Conservation (phyloP, 1,140 invertebrate species). For the Meloidogyne exigua region DNA sequence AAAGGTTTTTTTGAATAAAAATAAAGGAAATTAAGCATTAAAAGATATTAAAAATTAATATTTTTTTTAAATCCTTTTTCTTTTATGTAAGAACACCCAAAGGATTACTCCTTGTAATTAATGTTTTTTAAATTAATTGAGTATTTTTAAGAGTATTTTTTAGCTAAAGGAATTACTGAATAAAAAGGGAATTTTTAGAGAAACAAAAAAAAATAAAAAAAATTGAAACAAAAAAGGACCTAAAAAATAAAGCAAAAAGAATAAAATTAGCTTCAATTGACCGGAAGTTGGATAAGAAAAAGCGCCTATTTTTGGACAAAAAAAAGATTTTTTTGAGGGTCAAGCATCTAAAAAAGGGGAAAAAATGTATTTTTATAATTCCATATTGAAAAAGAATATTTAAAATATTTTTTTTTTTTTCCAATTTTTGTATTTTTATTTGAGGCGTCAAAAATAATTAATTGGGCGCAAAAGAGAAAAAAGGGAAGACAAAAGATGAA, state of each 20-base stretch:
- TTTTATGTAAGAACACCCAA: too few species aligned
- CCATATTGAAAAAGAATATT: not conserved
- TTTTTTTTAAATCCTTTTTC: too few species aligned
- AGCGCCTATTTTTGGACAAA: not conserved
- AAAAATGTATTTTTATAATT: not conserved
- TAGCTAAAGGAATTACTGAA: too few species aligned
- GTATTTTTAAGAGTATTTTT: too few species aligned
- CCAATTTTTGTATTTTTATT: too few species aligned
- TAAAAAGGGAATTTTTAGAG: too few species aligned
- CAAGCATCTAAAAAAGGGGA: not conserved
- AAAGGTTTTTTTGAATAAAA: too few species aligned
- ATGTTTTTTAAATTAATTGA: too few species aligned
- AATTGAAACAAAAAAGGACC: not conserved
- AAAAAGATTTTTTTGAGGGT: not conserved
- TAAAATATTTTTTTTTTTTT: not conserved
- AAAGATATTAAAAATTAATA: too few species aligned
- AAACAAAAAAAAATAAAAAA: not conserved
- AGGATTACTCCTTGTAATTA: too few species aligned
- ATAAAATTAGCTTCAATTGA: conserved; percentile 5
- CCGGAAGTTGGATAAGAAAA: not conserved
- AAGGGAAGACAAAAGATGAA: not conserved
- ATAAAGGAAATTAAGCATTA: too few species aligned
- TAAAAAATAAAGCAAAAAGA: not conserved
- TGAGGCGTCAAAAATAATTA: conserved; percentile 2
- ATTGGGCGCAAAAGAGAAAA: not conserved